These are phyloP conservation scores for Neolamprologus hecqui DNA, from an alignment of 2,113 vertebrate genomes.

Conservation along the genomic window DNA sequence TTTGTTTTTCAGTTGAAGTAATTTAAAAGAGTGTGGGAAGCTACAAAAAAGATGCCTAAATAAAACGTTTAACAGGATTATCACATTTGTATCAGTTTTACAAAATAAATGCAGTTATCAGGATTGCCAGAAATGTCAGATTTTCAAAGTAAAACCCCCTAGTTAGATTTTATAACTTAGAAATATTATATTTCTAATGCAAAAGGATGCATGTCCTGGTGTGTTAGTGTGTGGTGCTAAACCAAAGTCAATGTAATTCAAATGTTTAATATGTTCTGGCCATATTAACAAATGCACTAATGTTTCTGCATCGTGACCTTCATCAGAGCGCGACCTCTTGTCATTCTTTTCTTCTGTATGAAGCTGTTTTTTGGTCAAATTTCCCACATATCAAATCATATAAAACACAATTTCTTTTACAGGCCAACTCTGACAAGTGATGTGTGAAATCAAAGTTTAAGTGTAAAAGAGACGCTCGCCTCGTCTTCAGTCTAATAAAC, in stretches of 20 bases:
- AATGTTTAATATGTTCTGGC: too few relatives aligned
- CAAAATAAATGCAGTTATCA: background rate
- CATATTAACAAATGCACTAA: background rate
- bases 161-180: background rate
- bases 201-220: background rate
- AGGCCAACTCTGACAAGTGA: background rate
- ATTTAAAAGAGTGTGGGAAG: background rate
- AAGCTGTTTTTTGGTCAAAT: background rate
- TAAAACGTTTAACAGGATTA: background rate
- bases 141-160: background rate
- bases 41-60: accelerated
- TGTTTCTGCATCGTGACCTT: background rate
- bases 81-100: background rate
- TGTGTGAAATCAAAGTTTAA: background rate
- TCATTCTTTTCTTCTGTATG: background rate
- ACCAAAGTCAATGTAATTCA: background rate
- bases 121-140: accelerated
- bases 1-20: background rate
- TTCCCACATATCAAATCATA: background rate
- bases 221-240: background rate
- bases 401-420: accelerated
- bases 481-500: background rate
- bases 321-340: background rate
- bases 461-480: background rate
- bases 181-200: background rate